Base-by-base conservation (phyloP, 2,888 invertebrate genomes). In the Phyllotreta striolata region DNA sequence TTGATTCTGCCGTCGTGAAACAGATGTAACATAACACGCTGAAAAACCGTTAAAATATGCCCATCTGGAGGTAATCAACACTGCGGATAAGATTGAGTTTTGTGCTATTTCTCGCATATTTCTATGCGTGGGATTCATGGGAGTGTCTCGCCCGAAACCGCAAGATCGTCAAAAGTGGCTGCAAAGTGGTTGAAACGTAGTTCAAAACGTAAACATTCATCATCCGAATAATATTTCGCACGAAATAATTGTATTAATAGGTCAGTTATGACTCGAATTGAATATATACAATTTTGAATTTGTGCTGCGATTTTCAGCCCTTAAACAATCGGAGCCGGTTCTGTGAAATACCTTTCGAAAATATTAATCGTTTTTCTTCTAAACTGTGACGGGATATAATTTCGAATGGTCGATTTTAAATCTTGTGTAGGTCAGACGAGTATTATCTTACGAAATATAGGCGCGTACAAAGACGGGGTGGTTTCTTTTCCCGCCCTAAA, bases 401-500 rank as follows among this genome's bases (percentile, higher is more conserved):
- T 44, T 44, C 44, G 44, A 44, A 6, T 44, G 44, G 44, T 9
- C 44, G 44, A 44, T 44, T n/a, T n/a, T 44, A 10, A 13, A 44
- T 6, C 44, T 44, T 44, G 12, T 44, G n/a, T 9, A 60, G 60
- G 60, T 60, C 60, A 60, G 60, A 60, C 39, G 14, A 44, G 43
- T 60, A 60, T 60, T 44, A 60, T 60, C 54, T 60, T 52, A 41
- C 47, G 49, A 43, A 24, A 24, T 24, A 51, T 43, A 43, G 44
- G 44, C 1, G 34, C 12, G 37, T 40, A 52, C 49, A 34, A 51
- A 60, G 60, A 44, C 51, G 38, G 54, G 60, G 44, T 44, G 41
- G 34, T 13, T 44, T 43, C 37, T 60, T 34, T 41, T 60, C 60
- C 60, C 60, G 60, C 60, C 60, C 40, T 52, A 41, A 41, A 52